phyloP scores from a whole-genome alignment of 2,797 vertebrate species.

The Lithobates pipiens region DNA sequence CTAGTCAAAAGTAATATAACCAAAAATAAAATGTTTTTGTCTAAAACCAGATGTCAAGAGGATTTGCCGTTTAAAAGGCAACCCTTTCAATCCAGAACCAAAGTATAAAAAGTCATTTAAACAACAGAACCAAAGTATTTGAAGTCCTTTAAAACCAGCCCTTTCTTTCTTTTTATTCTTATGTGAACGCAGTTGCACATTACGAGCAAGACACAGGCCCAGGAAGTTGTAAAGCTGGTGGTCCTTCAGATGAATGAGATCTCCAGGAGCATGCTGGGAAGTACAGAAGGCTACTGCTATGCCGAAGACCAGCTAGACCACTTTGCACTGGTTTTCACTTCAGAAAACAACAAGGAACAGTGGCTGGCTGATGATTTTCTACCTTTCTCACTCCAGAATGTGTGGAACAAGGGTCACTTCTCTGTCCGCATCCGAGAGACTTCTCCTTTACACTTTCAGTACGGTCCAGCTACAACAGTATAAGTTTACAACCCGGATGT shows the following conservation, averaged over 20 bases:
- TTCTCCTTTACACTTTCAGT: conserved; percentile 84
- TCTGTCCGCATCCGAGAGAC: conserved; percentile 88
- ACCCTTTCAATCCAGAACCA: too few species aligned
- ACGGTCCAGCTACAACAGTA: conserved; percentile 85
- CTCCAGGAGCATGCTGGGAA: conserved; percentile 73
- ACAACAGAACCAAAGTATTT: neutral
- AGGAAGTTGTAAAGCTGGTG: conserved; percentile 87
- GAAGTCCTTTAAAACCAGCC: neutral
- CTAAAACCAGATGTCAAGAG: too few species aligned
- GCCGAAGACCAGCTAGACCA: conserved; percentile 84
- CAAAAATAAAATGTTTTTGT: too few species aligned
- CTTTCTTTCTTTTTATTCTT: conserved; percentile 55
- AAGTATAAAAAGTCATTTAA: too few species aligned
- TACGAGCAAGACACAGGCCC: conserved; percentile 79
- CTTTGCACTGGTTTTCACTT: conserved; percentile 85
- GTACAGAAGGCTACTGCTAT: conserved; percentile 75
- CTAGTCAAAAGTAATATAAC: too few species aligned
- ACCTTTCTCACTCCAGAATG: conserved; percentile 84
- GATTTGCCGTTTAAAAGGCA: too few species aligned
- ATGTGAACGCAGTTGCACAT: conserved; percentile 82
- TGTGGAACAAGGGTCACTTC: conserved; percentile 82
- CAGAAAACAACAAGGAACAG: conserved; percentile 76
- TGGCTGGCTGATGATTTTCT: conserved; percentile 88
- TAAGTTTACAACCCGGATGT: conserved; percentile 63
- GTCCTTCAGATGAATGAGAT: conserved; percentile 87